Base-by-base conservation (phyloP, 2,797 vertebrate genomes). In the Acipenser transmontanus region DNA sequence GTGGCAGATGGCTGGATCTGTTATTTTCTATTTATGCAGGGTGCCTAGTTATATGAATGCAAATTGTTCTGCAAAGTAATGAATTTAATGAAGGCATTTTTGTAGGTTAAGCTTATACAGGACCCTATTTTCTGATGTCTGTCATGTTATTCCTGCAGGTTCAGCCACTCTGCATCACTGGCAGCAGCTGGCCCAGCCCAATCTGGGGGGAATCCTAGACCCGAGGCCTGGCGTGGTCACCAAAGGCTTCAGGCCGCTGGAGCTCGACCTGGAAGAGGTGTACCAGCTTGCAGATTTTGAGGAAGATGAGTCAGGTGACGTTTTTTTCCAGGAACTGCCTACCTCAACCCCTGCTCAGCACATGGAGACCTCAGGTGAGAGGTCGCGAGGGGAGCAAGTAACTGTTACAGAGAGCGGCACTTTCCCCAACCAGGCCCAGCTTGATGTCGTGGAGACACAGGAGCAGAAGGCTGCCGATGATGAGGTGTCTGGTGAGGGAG, bases 141-240 rank as follows among this genome's bases (percentile, higher is more conserved):
- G 49, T 76, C n/a, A 66, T 79, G 59, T 72, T 73, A 59, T 52
- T 7, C 73, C 79, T 81, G 57, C 81, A 99, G 97, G 97, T 76
- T 99, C 97, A 59, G 96, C 92, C 69, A 99, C 97, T n/a, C 91
- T 99, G 71, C 96, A 98, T 75, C 96, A 98, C 11, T 99, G 97
- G 97, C 97, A 99, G 85, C 97, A 96, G 87, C 72, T 99, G 82
- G 97, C 97, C 69, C 97, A 98, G 77, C 96, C 97, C 73, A 93
- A 99, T 81, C 88, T 99, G 54, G 97, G 95, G 0, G 95, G 95
- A 59, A 91, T 99, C 77, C 86, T 99, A 80, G 97, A 99, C 75
- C 83, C 91, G 0, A 91, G 97, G 73, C 97, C 97, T 0, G 97
- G 97, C 3, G 97, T 99, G 77, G 93, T 99, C 82, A 99, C 96